Evolutionary conservation across 2,113 vertebrate genomes (phyloP).

Genomic region (Gymnobelideus leadbeateri): DNA sequence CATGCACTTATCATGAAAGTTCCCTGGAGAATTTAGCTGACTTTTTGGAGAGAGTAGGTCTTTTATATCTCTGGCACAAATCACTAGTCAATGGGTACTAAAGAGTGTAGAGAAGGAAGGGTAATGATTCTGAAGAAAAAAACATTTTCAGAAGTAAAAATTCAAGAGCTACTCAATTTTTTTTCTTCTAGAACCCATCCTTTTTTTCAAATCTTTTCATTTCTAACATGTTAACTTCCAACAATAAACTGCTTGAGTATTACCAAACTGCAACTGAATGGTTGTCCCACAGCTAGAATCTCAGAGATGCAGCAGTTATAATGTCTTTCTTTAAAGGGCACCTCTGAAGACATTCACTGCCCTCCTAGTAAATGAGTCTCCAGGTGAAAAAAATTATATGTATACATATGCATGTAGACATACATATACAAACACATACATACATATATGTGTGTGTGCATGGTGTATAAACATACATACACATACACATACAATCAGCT

Average conservation of each 20-base stretch:
- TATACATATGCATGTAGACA: neutral
- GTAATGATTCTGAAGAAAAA: neutral
- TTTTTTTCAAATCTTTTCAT: neutral
- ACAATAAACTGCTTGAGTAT: slow-evolving; percentile 28
- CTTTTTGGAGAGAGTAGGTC: neutral
- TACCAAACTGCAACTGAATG: slow-evolving; percentile 5
- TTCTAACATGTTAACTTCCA: neutral
- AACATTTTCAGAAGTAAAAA: neutral
- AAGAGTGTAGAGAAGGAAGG: neutral
- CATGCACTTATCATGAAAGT: neutral
- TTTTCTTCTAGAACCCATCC: neutral
- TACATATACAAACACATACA: too few relatives aligned
- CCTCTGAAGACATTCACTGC: neutral
- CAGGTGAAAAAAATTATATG: neutral
- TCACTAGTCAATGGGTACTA: neutral
- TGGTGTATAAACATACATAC: too few relatives aligned
- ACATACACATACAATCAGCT: too few relatives aligned
- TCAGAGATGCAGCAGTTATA: neutral
- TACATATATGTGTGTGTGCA: too few relatives aligned
- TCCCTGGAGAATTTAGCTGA: neutral
- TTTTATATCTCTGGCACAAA: slow-evolving; percentile 30
- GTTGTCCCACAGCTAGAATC: neutral
- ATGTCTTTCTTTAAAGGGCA: neutral
- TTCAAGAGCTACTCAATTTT: neutral
- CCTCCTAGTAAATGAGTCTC: neutral